Conservation (phyloP, 2,888 invertebrate species). For the Amitus sp. region DNA sequence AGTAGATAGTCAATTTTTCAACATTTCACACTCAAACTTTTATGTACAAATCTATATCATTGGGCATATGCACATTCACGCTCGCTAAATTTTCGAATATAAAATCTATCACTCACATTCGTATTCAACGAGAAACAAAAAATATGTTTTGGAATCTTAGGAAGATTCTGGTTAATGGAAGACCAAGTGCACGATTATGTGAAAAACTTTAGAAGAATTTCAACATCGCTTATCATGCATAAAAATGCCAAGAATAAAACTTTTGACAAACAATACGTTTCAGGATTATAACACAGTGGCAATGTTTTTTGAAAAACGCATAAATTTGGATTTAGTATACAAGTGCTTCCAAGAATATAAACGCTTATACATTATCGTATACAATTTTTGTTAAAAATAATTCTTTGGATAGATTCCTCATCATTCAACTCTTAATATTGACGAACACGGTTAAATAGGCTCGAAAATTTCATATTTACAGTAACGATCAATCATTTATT, state of each 20-base stretch:
- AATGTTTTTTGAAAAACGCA: neutral
- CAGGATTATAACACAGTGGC: neutral
- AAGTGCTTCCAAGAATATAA: neutral
- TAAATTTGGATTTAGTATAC: neutral
- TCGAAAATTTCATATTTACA: conserved; percentile 22
- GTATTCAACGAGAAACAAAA: conserved; percentile 12
- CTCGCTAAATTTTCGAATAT: neutral
- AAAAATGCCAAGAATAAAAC: too few relatives aligned
- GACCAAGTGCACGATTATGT: conserved; percentile 5
- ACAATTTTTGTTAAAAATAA: neutral
- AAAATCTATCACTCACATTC: neutral
- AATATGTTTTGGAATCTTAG: conserved; percentile 19
- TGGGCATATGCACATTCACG: neutral
- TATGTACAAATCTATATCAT: neutral
- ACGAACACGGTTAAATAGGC: conserved; percentile 14
- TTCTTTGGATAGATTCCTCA: neutral
- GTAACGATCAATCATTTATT: conserved; percentile 6
- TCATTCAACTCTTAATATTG: conserved; percentile 11
- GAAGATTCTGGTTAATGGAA: conserved; percentile 10
- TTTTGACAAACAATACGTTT: too few relatives aligned
- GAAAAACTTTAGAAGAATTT: neutral
- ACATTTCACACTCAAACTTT: neutral
- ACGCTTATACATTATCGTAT: neutral
- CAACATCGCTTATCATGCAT: too few relatives aligned
- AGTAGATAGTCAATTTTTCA: neutral